phyloP scores from a whole-genome alignment of 2,113 vertebrate genomes.

The Cavia aperea region DNA sequence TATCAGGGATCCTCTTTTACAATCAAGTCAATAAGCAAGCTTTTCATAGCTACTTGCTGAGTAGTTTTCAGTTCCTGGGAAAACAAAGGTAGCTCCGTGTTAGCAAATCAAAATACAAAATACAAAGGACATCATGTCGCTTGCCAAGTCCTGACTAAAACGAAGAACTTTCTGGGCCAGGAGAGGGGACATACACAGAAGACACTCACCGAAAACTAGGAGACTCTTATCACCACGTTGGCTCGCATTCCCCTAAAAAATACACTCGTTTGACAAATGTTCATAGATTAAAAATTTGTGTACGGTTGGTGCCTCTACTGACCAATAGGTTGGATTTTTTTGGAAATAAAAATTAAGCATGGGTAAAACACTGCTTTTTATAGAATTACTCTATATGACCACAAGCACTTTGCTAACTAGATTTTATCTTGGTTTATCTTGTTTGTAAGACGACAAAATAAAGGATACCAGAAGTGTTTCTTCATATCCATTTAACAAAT shows the following conservation, averaged over 20 bases:
- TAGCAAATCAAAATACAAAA: conserved; percentile 1
- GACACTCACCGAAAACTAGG: neutral
- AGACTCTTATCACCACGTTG: neutral
- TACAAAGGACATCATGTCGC: neutral
- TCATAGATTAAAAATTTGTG: conserved; percentile 19
- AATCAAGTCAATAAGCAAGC: neutral
- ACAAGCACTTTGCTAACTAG: conserved; percentile 8
- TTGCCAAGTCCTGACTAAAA: neutral
- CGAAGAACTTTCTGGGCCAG: neutral
- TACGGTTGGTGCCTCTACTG: neutral
- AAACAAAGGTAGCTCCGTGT: neutral
- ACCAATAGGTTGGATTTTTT: neutral
- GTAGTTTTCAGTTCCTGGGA: neutral
- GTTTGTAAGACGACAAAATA: neutral
- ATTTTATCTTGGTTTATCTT: neutral
- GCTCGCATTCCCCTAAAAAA: neutral
- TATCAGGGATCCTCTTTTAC: conserved; percentile 12
- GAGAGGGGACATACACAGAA: neutral
- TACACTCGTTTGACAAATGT: neutral
- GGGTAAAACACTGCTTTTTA: neutral
- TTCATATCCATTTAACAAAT: neutral
- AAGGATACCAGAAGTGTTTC: neutral
- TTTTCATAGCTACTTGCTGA: neutral
- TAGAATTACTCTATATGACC: neutral
- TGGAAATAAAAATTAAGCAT: neutral